Evolutionary conservation across 2,797 vertebrate species (phyloP).

Genomic region (Neopelma chrysocephalum): DNA sequence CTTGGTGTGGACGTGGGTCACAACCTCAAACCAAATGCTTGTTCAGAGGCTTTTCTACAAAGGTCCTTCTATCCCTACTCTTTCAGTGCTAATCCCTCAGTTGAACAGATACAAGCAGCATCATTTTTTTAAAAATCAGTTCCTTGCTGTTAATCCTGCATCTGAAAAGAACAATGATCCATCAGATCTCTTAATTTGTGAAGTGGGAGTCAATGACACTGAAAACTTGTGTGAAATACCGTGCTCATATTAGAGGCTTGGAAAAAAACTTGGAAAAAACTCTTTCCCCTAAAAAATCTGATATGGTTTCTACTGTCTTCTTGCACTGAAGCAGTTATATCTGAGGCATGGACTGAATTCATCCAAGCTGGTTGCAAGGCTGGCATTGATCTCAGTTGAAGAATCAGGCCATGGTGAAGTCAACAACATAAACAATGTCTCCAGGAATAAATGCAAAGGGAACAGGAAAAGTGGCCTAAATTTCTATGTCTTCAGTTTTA

Average conservation of each 20-base stretch:
- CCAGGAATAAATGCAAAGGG: background rate
- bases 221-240: background rate
- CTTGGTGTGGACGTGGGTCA: background rate
- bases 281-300: background rate
- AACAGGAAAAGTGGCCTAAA: background rate
- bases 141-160: background rate
- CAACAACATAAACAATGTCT: background rate
- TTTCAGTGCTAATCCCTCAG: background rate
- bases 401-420: background rate
- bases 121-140: background rate
- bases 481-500: background rate
- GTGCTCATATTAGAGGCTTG: background rate
- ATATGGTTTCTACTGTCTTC: background rate
- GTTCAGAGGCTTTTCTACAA: background rate
- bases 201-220: background rate
- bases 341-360: background rate
- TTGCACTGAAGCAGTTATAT: background rate
- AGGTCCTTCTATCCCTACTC: background rate
- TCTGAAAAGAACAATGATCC: background rate
- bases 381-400: background rate
- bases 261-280: background rate
- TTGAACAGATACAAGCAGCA: background rate
- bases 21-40: background rate
- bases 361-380: background rate
- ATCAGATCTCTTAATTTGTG: background rate